Evolutionary conservation across 2,888 invertebrate genomes (phyloP).

Genomic region (Tiliacea citrago): DNA sequence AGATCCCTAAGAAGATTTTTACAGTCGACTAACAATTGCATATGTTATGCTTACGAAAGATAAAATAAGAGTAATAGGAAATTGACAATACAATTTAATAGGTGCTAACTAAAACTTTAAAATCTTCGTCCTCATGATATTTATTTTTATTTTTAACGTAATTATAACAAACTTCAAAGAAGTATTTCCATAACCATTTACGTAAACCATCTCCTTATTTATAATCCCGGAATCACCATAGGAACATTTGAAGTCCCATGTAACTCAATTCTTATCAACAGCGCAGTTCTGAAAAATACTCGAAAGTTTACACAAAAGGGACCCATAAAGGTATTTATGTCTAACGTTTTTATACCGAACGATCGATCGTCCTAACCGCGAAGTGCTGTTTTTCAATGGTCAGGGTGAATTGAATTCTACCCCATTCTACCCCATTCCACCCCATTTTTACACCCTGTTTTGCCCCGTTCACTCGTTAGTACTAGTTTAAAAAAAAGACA

Average conservation of each 20-base stretch:
- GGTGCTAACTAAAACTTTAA: not conserved
- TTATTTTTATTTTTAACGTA: conserved; percentile 10
- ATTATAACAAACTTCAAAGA: conserved; percentile 14
- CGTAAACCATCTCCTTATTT: not conserved
- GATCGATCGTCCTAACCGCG: conserved; percentile 51
- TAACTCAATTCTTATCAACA: conserved; percentile 32
- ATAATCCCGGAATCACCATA: conserved; percentile 18
- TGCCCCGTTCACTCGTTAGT: not conserved
- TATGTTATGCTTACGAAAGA: no score
- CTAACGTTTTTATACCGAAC: conserved; percentile 47
- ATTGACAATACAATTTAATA: not conserved
- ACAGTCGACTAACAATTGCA: not conserved
- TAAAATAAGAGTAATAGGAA: not conserved
- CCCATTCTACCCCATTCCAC: conserved; percentile 6
- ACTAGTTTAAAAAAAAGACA: conserved; percentile 31
- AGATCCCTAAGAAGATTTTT: not conserved
- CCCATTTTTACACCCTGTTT: not conserved
- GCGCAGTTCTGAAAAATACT: conserved; percentile 34
- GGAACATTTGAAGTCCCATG: conserved; percentile 10
- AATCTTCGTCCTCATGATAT: not conserved
- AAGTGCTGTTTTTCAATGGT: conserved; percentile 52
- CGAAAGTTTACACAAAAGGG: conserved; percentile 30
- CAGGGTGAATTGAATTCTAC: conserved; percentile 57
- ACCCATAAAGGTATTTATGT: conserved; percentile 41
- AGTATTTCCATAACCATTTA: not conserved